phyloP scores from a whole-genome alignment of 1,140 invertebrate genomes.

The Brachionus rotundiformis region DNA sequence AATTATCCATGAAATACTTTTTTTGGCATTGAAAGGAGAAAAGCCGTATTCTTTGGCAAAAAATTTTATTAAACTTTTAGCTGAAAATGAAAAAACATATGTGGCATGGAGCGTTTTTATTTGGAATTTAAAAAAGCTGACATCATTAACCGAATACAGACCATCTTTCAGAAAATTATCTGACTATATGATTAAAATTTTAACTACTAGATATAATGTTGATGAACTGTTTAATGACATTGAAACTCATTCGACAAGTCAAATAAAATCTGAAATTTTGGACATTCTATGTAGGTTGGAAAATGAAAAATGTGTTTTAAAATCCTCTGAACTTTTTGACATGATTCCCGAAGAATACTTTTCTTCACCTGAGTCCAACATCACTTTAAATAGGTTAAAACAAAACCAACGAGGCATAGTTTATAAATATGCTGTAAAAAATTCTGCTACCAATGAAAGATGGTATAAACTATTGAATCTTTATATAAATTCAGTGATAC shows the following conservation, averaged over 20 bases:
- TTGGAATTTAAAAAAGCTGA: conserved; percentile 31
- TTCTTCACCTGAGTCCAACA: background rate
- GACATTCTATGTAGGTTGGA: background rate
- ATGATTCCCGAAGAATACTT: conserved; percentile 11
- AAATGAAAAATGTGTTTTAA: conserved; percentile 10
- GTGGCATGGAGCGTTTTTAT: conserved; percentile 23
- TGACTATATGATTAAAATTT: background rate
- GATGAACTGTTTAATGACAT: background rate
- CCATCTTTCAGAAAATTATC: conserved; percentile 10
- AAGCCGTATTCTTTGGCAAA: background rate
- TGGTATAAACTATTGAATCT: background rate
- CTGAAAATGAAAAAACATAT: conserved; percentile 16
- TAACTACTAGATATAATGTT: background rate
- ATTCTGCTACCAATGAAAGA: background rate
- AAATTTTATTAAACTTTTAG: background rate
- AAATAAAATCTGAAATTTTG: conserved; percentile 42
- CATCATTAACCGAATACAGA: conserved; percentile 12
- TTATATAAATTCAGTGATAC: conserved; percentile 3
- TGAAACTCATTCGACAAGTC: background rate
- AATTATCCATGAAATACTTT: conserved; percentile 17
- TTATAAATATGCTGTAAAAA: conserved; percentile 20
- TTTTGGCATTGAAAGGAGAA: conserved; percentile 2
- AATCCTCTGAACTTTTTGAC: background rate
- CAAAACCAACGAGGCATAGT: conserved; percentile 17
- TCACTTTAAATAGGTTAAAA: background rate